Evolutionary conservation across 2,113 vertebrate species (phyloP).

Genomic region (Cynopterus brachyotis): DNA sequence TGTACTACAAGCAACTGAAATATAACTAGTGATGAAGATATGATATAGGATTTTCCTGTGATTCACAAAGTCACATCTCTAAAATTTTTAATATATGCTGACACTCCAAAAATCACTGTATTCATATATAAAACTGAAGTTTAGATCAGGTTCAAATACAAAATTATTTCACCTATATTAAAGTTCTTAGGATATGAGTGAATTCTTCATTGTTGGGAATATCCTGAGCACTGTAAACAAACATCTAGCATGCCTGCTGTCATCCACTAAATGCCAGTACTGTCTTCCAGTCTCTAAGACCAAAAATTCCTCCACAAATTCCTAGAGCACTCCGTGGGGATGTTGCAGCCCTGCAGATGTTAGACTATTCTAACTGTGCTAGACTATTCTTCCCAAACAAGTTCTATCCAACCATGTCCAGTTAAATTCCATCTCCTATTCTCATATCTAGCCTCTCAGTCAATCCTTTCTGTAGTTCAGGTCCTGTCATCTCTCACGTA

Average conservation of each 20-base stretch:
- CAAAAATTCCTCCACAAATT: not conserved
- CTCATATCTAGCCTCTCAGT: not conserved
- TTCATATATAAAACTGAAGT: not conserved
- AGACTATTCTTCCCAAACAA: not conserved
- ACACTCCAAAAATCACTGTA: not conserved
- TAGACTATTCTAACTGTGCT: not conserved
- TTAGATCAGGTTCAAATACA: not conserved
- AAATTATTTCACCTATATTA: not conserved
- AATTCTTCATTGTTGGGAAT: not conserved
- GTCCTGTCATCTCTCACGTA: not conserved
- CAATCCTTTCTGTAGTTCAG: not conserved
- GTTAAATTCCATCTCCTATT: not conserved
- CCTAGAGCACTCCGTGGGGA: not conserved
- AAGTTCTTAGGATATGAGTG: not conserved
- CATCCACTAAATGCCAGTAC: not conserved
- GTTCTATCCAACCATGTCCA: not conserved
- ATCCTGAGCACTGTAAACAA: not conserved
- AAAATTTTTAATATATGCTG: not conserved
- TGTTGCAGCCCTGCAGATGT: not conserved
- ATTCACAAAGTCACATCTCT: not conserved
- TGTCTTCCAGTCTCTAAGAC: not conserved
- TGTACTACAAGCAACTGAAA: not conserved
- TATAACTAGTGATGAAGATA: not conserved
- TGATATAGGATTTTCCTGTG: not conserved
- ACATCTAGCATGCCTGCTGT: not conserved